These are phyloP conservation scores for Artemia sp. DNA, from an alignment of 2,888 invertebrate species.

Conservation along the genomic window DNA sequence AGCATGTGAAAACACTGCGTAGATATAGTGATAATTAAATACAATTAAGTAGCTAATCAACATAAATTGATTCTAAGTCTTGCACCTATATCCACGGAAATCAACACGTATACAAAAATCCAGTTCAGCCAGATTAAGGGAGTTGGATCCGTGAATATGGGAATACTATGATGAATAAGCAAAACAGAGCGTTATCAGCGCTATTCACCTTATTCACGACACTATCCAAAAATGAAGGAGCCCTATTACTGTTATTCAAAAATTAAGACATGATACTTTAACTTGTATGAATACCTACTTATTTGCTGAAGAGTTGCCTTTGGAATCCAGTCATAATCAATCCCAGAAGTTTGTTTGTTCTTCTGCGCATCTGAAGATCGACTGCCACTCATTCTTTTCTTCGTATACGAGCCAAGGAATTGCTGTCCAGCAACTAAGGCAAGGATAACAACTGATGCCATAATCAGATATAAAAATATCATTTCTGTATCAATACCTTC, in stretches of 20 bases:
- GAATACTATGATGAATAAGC: no score
- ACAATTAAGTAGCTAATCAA: no score
- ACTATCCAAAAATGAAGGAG: no score
- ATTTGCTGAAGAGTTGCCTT: constrained; percentile 60
- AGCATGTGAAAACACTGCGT: no score
- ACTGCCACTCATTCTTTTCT: constrained; percentile 35
- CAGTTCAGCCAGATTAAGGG: no score
- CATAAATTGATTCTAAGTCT: no score
- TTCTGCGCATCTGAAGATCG: constrained; percentile 75
- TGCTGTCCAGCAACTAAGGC: constrained; percentile 38
- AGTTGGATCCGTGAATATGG: no score
- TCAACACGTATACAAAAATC: no score
- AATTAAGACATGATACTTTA: background rate
- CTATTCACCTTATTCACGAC: no score
- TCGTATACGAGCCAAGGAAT: constrained; percentile 62
- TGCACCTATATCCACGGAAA: no score
- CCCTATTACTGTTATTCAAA: background rate
- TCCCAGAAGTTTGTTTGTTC: constrained; percentile 41
- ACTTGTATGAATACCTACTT: constrained; percentile 43
- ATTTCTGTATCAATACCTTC: constrained; percentile 96
- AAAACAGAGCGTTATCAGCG: background rate
- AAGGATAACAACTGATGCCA: constrained; percentile 73
- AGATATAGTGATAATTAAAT: no score
- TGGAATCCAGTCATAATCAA: constrained; percentile 97
- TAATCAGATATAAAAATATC: constrained; percentile 89